phyloP scores from a whole-genome alignment of 2,113 vertebrate genomes.

The Sorex fumeus region DNA sequence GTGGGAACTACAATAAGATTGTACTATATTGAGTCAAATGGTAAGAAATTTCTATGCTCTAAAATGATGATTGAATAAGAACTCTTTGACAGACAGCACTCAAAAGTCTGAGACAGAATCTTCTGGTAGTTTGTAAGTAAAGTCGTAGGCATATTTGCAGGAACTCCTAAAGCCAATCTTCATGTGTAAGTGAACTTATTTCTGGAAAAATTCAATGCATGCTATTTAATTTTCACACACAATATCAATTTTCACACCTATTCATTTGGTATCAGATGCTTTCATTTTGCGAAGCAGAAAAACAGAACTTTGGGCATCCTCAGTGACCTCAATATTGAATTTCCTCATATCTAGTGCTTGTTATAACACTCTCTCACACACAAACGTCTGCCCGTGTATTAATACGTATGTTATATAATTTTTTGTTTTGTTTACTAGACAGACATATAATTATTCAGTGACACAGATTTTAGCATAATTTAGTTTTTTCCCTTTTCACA shows the following conservation, averaged over 20 bases:
- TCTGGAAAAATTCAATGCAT: constrained; percentile 26
- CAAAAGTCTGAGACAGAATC: neutral
- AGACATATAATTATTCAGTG: constrained; percentile 23
- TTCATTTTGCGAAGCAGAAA: constrained; percentile 55
- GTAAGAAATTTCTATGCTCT: neutral
- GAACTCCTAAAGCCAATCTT: neutral
- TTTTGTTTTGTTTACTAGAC: constrained; percentile 42
- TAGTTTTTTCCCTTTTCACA: constrained; percentile 37
- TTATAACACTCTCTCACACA: neutral
- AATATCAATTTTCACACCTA: constrained; percentile 65
- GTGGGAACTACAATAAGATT: neutral
- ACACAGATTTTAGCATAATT: constrained; percentile 33
- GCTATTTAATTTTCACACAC: constrained; percentile 53
- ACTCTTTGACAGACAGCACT: neutral
- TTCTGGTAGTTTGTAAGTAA: neutral
- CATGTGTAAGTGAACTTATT: constrained; percentile 19
- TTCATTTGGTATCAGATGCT: constrained; percentile 40
- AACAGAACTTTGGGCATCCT: constrained; percentile 21
- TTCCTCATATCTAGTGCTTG: neutral
- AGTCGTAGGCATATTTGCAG: neutral
- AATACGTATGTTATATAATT: neutral
- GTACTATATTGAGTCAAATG: constrained; percentile 27
- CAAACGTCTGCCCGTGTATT: neutral
- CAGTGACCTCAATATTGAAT: constrained; percentile 43
- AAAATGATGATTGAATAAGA: constrained; percentile 28